A percentile compares a stretch with the other conserved stretches of the same genome.
phyloP scores from a whole-genome alignment of 2,113 vertebrate genomes.

The Fulica atra region DNA sequence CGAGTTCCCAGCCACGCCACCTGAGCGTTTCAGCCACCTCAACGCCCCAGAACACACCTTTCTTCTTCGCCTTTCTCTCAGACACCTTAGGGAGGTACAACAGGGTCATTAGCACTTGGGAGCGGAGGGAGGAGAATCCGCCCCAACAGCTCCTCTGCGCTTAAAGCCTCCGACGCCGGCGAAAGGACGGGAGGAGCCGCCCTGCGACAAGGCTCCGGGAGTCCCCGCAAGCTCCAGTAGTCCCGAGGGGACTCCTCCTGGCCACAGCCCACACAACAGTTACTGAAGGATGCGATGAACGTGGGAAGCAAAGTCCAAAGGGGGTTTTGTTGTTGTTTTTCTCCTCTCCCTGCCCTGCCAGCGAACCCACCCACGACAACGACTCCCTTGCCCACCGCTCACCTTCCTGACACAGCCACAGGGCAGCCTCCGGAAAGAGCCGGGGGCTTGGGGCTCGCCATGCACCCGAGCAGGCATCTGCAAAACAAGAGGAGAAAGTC shows the following conservation, averaged over 20 bases:
- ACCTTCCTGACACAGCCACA: constrained; percentile 17
- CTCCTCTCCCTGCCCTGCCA: not conserved
- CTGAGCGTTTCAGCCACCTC: constrained; percentile 80
- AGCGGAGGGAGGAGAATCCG: not conserved
- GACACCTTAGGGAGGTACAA: not conserved
- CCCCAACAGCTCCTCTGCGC: not conserved
- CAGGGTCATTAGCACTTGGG: not conserved
- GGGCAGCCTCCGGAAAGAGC: not conserved
- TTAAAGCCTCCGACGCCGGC: not conserved
- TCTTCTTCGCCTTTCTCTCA: constrained; percentile 25
- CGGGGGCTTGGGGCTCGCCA: not conserved
- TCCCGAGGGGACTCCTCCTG: not conserved
- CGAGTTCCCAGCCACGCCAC: constrained; percentile 88
- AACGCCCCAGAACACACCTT: constrained; percentile 80
- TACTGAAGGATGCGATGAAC: not conserved
- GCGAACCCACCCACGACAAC: not conserved
- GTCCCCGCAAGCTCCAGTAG: not conserved
- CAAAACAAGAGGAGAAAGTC: not conserved
- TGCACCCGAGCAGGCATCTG: not conserved
- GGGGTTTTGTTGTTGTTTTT: not conserved
- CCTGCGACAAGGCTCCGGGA: not conserved
- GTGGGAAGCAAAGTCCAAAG: not conserved
- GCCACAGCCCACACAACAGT: not conserved
- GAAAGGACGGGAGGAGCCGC: not conserved
- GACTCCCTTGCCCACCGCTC: not conserved